phyloP scores from a whole-genome alignment of 2,113 vertebrate genomes.

The Macaca nemestrina region DNA sequence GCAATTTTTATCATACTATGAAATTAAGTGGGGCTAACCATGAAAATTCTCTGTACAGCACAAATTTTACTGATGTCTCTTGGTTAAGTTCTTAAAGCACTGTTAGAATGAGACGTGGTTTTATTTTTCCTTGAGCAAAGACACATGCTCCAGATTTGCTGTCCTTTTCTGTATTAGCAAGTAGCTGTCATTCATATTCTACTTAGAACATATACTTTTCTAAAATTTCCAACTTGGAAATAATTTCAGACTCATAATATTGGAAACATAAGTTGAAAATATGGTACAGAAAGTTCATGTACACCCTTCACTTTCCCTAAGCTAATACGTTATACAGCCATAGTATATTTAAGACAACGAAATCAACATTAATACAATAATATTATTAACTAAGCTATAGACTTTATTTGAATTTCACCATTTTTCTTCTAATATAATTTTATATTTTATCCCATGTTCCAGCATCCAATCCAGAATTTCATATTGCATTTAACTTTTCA shows the following conservation, averaged over 20 bases:
- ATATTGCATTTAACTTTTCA: background rate
- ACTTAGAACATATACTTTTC: background rate
- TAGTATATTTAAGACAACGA: background rate
- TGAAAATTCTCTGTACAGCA: background rate
- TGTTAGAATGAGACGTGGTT: background rate
- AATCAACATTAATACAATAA: background rate
- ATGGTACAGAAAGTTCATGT: background rate
- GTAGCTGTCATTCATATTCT: background rate
- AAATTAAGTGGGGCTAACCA: background rate
- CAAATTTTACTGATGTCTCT: background rate
- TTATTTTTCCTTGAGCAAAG: background rate
- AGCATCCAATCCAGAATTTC: background rate
- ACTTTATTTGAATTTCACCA: background rate
- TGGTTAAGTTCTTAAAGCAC: background rate
- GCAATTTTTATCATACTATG: background rate
- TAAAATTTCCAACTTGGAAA: background rate
- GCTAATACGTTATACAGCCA: background rate
- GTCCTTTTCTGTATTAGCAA: background rate
- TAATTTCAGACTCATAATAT: background rate
- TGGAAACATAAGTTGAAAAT: background rate
- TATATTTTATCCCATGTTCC: background rate
- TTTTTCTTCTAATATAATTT: background rate
- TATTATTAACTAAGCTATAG: background rate
- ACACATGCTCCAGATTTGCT: background rate
- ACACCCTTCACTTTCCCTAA: background rate